Evolutionary conservation across 2,113 vertebrate species (phyloP).

Genomic region (Rutilus rutilus): DNA sequence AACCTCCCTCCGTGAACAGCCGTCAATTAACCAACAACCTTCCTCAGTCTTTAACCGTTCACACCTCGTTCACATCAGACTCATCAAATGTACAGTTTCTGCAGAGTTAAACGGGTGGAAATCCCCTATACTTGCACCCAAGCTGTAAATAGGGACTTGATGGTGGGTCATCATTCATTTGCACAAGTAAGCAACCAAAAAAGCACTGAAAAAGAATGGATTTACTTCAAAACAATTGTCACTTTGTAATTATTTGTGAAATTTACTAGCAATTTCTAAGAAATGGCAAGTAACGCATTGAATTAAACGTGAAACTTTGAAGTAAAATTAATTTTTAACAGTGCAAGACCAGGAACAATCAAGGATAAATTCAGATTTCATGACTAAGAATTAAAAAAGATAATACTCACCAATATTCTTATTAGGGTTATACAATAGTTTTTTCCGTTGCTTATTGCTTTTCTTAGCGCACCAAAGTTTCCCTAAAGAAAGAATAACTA

Average conservation of each 20-base stretch:
- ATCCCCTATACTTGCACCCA: background rate
- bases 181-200: background rate
- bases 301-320: too few species aligned
- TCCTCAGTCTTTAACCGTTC: background rate
- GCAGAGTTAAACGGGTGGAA: background rate
- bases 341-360: background rate
- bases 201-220: background rate
- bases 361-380: background rate
- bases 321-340: too few species aligned
- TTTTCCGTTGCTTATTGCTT: constrained; percentile 92
- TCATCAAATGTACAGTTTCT: background rate
- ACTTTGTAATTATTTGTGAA: too few species aligned
- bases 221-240: too few species aligned
- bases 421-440: constrained; percentile 81
- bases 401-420: constrained; percentile 84
- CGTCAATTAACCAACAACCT: background rate
- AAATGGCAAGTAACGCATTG: too few species aligned
- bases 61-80: background rate
- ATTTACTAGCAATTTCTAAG: too few species aligned
- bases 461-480: constrained; percentile 95
- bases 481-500: constrained; percentile 70
- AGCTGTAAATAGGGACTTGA: background rate
- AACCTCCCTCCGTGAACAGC: background rate
- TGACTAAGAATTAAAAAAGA: background rate
- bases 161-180: background rate